A percentile compares a stretch with the other conserved stretches of the same genome.
Conservation (phyloP, 2,113 vertebrate genomes). For the Drymodes brunneopygia region DNA sequence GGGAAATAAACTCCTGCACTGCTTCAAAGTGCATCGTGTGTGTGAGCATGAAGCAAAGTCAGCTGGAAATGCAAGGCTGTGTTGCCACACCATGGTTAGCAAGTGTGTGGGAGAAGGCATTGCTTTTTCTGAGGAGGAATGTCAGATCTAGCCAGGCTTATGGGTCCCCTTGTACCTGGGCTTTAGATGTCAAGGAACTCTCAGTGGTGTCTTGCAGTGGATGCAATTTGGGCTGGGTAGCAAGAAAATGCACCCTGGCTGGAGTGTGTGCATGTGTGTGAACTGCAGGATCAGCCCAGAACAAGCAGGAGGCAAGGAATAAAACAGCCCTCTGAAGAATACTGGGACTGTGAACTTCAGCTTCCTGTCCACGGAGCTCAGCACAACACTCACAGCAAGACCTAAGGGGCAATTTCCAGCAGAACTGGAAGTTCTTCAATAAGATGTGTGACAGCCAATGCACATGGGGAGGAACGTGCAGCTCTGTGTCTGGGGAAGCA, state of each 20-base stretch:
- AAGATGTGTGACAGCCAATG: not conserved
- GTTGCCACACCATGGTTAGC: accelerated
- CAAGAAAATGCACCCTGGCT: not conserved
- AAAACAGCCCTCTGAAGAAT: not conserved
- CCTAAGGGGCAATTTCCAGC: not conserved
- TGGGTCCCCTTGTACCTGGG: not conserved
- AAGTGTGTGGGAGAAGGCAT: accelerated
- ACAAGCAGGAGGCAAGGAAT: not conserved
- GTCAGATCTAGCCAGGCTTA: not conserved
- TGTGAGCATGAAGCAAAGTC: not conserved
- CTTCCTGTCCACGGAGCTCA: not conserved
- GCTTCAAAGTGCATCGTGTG: not conserved
- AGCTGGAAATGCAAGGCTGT: not conserved
- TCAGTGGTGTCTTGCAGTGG: not conserved
- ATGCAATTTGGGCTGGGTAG: not conserved
- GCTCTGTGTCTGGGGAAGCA: not conserved
- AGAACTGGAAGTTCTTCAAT: not conserved
- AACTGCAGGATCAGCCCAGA: not conserved
- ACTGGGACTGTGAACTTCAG: not conserved
- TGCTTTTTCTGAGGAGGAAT: not conserved
- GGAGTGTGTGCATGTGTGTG: accelerated
- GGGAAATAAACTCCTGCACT: not conserved
- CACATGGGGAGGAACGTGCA: not conserved
- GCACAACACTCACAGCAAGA: not conserved
- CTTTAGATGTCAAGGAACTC: not conserved